Evolutionary conservation across 1,140 invertebrate species (phyloP).

Genomic region (Teleogryllus occipitalis): DNA sequence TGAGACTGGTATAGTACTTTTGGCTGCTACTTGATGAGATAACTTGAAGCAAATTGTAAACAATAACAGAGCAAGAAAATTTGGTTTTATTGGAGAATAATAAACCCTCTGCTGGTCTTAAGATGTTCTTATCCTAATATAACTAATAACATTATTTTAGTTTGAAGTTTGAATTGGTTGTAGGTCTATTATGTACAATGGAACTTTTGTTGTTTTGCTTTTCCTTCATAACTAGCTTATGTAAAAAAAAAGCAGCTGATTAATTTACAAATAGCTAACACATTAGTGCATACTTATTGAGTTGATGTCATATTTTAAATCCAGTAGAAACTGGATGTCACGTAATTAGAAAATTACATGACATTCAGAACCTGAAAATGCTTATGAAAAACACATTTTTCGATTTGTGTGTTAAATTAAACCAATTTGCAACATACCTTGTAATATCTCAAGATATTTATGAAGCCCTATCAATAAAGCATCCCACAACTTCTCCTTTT

Average conservation of each 20-base stretch:
- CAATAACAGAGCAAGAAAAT: too few relatives aligned
- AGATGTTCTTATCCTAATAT: too few relatives aligned
- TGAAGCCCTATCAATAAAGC: constrained; percentile 42
- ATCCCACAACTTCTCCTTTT: constrained; percentile 45
- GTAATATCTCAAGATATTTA: constrained; percentile 45
- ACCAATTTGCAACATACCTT: constrained; percentile 26
- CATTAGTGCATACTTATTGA: neutral
- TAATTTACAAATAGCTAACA: neutral
- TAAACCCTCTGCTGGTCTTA: too few relatives aligned
- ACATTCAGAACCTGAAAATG: neutral
- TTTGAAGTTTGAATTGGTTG: too few relatives aligned
- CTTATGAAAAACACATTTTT: neutral
- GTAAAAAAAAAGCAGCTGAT: neutral
- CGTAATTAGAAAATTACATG: neutral
- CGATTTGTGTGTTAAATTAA: neutral
- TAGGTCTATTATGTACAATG: too few relatives aligned
- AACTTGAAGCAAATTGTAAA: too few relatives aligned
- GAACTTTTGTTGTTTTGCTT: too few relatives aligned
- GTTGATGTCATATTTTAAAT: neutral
- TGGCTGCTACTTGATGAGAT: too few relatives aligned
- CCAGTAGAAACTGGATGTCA: neutral
- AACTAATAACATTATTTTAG: too few relatives aligned
- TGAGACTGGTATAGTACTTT: too few relatives aligned
- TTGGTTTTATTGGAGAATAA: too few relatives aligned
- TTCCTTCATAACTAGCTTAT: too few relatives aligned